These are phyloP conservation scores for Schrankia costaestrigalis DNA, from an alignment of 2,888 invertebrate species.

Conservation along the genomic window DNA sequence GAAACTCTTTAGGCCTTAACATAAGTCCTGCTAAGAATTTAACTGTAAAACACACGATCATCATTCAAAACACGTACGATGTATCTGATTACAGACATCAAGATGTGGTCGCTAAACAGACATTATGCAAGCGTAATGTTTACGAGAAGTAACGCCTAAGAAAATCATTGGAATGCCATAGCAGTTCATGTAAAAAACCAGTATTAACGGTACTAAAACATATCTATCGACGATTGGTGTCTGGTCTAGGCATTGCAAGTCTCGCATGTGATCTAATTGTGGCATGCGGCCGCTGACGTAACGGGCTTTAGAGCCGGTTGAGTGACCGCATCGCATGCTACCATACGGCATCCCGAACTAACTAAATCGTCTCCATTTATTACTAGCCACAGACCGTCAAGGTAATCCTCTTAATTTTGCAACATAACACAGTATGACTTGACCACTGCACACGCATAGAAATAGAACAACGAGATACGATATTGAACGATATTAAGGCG, in stretches of 20 bases:
- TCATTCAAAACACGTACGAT: constrained; percentile 20
- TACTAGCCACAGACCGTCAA: constrained; percentile 37
- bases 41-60: constrained; percentile 12
- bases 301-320: constrained; percentile 69
- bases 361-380: constrained; percentile 50
- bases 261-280: constrained; percentile 75
- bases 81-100: constrained; percentile 26
- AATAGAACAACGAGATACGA: constrained; percentile 43
- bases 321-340: constrained; percentile 71
- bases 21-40: no score
- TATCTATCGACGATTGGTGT: constrained; percentile 58
- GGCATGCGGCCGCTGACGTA: constrained; percentile 71
- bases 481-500: constrained; percentile 37
- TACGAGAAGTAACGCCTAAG: constrained; percentile 38
- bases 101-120: constrained; percentile 19
- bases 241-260: constrained; percentile 66
- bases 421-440: constrained; percentile 46
- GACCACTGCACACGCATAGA: constrained; percentile 46
- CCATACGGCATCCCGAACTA: constrained; percentile 58
- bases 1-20: no score
- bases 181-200: constrained; percentile 53
- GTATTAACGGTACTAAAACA: constrained; percentile 72
- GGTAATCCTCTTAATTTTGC: constrained; percentile 51
- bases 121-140: constrained; percentile 36
- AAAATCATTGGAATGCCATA: constrained; percentile 48